Evolutionary conservation across 2,113 vertebrate species (phyloP).

Genomic region (Rhea americana): DNA sequence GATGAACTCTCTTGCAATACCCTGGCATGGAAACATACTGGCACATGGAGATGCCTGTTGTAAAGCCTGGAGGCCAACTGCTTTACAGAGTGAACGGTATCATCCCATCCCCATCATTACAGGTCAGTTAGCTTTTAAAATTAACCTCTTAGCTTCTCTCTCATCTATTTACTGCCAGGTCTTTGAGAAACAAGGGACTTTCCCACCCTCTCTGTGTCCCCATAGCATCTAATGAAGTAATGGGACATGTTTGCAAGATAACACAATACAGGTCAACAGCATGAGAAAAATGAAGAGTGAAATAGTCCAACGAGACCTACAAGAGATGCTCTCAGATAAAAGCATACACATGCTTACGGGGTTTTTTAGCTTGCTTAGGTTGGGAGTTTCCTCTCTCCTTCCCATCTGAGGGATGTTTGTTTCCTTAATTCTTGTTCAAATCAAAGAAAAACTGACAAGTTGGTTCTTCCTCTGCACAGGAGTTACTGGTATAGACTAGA

Average conservation of each 20-base stretch:
- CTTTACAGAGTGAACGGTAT: background rate
- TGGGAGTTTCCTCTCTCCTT: constrained; percentile 65
- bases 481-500: background rate
- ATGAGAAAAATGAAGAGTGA: background rate
- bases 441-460: constrained; percentile 93
- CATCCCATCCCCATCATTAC: background rate
- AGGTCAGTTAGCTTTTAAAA: background rate
- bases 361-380: constrained; percentile 82
- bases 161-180: background rate
- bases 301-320: background rate
- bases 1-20: background rate
- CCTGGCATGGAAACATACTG: background rate
- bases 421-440: constrained; percentile 81
- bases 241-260: background rate
- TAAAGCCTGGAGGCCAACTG: background rate
- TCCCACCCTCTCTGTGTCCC: background rate
- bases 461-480: constrained; percentile 78
- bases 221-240: background rate
- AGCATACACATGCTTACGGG: constrained; percentile 79
- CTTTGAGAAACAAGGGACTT: background rate
- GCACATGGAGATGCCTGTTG: background rate
- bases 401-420: constrained; percentile 82
- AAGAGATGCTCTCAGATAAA: background rate
- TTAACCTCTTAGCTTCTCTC: background rate
- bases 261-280: background rate